Base-by-base conservation (phyloP, 2,888 invertebrate species). In the Philopedon plagiatum region DNA sequence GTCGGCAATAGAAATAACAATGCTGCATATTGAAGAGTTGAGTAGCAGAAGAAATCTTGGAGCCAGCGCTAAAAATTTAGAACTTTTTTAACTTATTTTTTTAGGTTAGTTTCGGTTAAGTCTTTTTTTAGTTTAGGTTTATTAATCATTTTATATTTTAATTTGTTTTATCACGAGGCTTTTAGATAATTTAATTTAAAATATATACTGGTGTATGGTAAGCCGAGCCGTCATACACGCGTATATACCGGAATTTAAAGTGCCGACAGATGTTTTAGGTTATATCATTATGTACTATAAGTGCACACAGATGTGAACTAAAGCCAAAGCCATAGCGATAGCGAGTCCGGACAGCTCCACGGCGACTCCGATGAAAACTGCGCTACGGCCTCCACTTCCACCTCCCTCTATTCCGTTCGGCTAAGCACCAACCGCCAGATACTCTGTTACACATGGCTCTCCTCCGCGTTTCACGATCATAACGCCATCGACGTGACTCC, bases 251-350 rank as follows among this genome's bases (percentile, higher is more conserved):
- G 82, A 81, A 79, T 78, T 80, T 76, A 80, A 73, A 80, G 80
- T 82, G 82, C 80, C 82, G 80, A 79, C 77, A 79, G 78, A 80
- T 79, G 77, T 80, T 83, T 84, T 79, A 81, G 80, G 83, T 84
- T 85, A 85, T 81, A 84, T 84, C 84, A 85, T 85, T 81, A 67
- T 73, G 44, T 83, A 83, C 81, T 81, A 82, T 80, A 82, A 85
- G 82, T 83, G 79, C 83, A 84, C 83, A 85, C 85, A 83, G 82
- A 82, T 83, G 83, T 83, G 82, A 82, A 85, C 85, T 84, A 82
- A 81, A 82, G 82, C 82, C 84, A 78, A 76, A 79, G 78, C 78
- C 73, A 73, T 75, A 70, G 75, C 73, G 73, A 66, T 73, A 66
- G 73, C 75, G 71, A 75, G 73, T 75, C 73, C 66, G 70, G 66